Percentiles rank a stretch among this genome's conserved stretches.
Evolutionary conservation across 1,140 invertebrate genomes (phyloP).

Genomic region (Dreissena rostriformis): DNA sequence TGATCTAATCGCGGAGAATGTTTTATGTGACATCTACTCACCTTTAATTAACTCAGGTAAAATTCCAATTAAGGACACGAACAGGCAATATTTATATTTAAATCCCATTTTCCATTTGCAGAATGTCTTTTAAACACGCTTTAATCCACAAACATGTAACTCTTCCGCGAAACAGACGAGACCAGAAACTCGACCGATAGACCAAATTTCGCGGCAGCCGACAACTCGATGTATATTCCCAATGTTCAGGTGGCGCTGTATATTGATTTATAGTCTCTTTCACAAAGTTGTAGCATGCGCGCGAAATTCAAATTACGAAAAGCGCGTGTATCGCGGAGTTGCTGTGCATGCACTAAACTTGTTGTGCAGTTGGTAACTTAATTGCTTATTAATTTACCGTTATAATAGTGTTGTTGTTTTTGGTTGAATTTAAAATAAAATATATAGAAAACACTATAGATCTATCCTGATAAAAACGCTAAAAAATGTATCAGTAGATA

Average conservation of each 20-base stretch:
- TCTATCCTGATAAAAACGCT: too few relatives aligned
- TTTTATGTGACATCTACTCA: conserved; percentile 26
- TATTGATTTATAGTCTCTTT: neutral
- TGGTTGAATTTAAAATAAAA: too few relatives aligned
- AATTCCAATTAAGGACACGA: conserved; percentile 3
- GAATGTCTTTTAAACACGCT: neutral
- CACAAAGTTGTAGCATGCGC: neutral
- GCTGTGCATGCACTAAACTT: too few relatives aligned
- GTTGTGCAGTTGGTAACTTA: too few relatives aligned
- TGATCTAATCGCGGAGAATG: neutral
- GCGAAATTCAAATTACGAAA: neutral
- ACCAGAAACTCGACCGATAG: neutral
- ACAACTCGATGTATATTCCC: neutral
- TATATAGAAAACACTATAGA: too few relatives aligned
- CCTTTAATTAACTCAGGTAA: conserved; percentile 32
- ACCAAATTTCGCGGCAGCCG: conserved; percentile 6
- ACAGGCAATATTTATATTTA: neutral
- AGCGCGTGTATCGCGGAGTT: too few relatives aligned
- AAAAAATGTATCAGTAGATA: too few relatives aligned
- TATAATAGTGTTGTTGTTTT: too few relatives aligned
- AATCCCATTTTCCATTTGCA: conserved; percentile 34
- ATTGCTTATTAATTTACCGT: too few relatives aligned
- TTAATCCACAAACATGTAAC: neutral
- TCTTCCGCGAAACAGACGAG: neutral
- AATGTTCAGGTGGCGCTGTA: neutral